These are phyloP conservation scores for Cecidostiba fungosa DNA, from an alignment of 2,888 invertebrate species.

Conservation along the genomic window DNA sequence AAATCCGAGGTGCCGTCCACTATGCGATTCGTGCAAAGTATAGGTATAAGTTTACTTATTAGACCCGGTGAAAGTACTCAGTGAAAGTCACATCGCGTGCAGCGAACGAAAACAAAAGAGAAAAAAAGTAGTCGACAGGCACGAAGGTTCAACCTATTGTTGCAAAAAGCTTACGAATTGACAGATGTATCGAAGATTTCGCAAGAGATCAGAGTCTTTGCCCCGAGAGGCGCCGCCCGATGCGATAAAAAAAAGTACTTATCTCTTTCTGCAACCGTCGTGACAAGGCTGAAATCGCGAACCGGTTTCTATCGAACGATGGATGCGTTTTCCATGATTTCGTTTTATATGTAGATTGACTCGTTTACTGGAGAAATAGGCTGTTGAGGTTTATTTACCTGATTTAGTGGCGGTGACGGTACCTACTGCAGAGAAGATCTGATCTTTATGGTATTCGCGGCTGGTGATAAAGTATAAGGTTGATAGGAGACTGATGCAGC, in stretches of 20 bases:
- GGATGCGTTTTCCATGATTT: background rate
- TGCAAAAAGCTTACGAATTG: background rate
- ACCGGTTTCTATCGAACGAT: background rate
- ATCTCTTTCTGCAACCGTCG: background rate
- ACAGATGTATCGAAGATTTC: too few species aligned
- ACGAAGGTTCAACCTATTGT: background rate
- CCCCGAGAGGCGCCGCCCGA: background rate
- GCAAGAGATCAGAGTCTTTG: too few species aligned
- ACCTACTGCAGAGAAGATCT: background rate
- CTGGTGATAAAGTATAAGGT: background rate
- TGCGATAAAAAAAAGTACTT: background rate
- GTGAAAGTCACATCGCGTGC: background rate
- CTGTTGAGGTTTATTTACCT: background rate
- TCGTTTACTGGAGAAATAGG: too few species aligned
- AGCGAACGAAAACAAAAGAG: background rate
- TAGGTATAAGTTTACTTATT: background rate
- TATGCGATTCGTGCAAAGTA: too few species aligned
- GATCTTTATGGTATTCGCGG: background rate
- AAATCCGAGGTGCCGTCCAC: too few species aligned
- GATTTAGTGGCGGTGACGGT: background rate
- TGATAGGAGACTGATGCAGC: background rate
- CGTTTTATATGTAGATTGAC: background rate
- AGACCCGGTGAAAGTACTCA: background rate
- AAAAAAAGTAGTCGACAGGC: background rate
- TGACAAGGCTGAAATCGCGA: slow-evolving; percentile 28